phyloP scores from a whole-genome alignment of 1,140 invertebrate species.

The Yoshiicerus persimilis region DNA sequence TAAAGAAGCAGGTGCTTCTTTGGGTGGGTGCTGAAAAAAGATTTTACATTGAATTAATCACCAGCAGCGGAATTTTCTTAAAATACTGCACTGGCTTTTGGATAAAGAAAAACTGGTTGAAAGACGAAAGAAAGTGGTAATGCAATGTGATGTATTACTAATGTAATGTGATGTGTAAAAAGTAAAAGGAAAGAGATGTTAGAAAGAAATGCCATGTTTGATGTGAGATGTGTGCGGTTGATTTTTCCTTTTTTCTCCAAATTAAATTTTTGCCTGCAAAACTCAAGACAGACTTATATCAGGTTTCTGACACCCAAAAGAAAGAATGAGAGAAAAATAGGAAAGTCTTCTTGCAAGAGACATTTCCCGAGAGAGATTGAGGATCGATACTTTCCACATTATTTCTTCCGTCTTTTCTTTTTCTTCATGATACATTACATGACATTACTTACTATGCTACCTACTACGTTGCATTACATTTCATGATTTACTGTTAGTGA shows the following conservation, averaged over 20 bases:
- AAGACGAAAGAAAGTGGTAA: neutral
- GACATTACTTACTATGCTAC: neutral
- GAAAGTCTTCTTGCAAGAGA: constrained; percentile 9
- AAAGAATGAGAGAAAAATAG: constrained; percentile 6
- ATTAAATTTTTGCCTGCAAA: constrained; percentile 28
- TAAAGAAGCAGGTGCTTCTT: too few relatives aligned
- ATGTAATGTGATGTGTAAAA: neutral
- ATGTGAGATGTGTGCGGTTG: constrained; percentile 10
- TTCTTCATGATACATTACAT: constrained; percentile 16
- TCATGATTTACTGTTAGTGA: neutral
- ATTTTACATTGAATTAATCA: too few relatives aligned
- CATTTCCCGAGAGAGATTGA: constrained; percentile 31
- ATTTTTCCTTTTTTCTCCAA: constrained; percentile 16
- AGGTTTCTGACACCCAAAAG: constrained; percentile 8
- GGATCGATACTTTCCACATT: constrained; percentile 30
- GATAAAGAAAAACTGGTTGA: neutral
- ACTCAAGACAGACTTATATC: constrained; percentile 9
- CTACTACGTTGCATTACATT: neutral
- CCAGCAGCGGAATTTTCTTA: too few relatives aligned
- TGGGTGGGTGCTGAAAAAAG: too few relatives aligned
- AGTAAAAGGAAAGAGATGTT: neutral
- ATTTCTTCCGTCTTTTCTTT: neutral
- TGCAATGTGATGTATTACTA: neutral
- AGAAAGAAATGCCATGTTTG: neutral
- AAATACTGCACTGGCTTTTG: neutral